Base-by-base conservation (phyloP, 2,797 vertebrate species). In the Limnodromus scolopaceus region DNA sequence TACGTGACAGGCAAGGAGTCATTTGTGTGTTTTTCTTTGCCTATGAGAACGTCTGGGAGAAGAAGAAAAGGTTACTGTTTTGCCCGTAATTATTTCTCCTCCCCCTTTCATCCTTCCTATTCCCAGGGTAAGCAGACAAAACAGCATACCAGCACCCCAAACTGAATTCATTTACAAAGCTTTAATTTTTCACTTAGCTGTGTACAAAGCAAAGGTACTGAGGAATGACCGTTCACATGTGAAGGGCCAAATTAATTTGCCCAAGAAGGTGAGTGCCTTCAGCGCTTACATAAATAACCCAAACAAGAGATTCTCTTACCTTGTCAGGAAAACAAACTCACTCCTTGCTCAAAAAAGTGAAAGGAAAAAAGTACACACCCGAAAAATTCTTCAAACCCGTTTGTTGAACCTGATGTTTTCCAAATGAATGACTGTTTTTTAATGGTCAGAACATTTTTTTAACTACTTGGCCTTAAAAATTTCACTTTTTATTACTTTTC, bases 21-120 rank as follows among this genome's bases (percentile, higher is more conserved):
- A 86, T 95, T 78, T 92, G 84, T 85, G 68, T 92, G 93, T 90
- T 96, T 90, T 96, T 90, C 92, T 97, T 95, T 87, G 70, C 78
- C 84, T 69, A 65, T 84, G 89, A 96, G 93, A 96, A 91, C 1
- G 78, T 92, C 93, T 89, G 91, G 71, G 66, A 94, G 78, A 96
- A 96, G 84, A 94, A 97, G 83, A 94, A 97, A 96, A 94, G 83
- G 77, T 94, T 93, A 96, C 94, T 97, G 94, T 97, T 96, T 96
- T 71, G 39, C 46, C 65, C 43, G 22, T 93, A 96, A 92, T 71
- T 93, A 96, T 80, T 94, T 96, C 91, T 93, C 72, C 72, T 84
- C 71, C 61, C 46, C 27, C 77, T 88, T 96, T 91, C 71, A 71
- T 64, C 84, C 49, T 75, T 81, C 46, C 43, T 89, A 48, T 88